These are phyloP conservation scores for Erynnis tages DNA, from an alignment of 2,888 invertebrate species.

Conservation along the genomic window DNA sequence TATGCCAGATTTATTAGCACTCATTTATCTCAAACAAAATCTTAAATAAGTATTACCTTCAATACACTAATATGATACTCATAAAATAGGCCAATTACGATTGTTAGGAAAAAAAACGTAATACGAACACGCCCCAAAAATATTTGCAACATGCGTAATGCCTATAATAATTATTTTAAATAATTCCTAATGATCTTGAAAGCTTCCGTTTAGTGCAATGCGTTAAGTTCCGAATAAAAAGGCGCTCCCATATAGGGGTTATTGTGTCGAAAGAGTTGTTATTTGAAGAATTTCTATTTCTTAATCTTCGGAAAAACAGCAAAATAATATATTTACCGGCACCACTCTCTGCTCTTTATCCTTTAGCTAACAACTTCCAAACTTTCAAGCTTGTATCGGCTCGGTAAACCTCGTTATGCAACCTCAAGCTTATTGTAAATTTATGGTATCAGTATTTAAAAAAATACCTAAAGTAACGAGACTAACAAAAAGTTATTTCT, in stretches of 20 bases:
- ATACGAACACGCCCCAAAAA: constrained; percentile 18
- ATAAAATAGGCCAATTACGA: constrained; percentile 35
- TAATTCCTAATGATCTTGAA: constrained; percentile 2
- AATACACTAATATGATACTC: constrained; percentile 6
- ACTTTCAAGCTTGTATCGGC: too few species aligned
- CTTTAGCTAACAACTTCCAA: too few species aligned
- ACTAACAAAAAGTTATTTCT: too few species aligned
- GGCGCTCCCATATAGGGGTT: constrained; percentile 9
- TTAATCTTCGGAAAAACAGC: too few species aligned
- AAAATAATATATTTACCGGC: too few species aligned
- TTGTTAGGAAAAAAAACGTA: constrained; percentile 19
- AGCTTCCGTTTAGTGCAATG: constrained; percentile 18
- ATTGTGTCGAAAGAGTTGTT: too few species aligned
- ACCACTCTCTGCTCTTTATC: too few species aligned
- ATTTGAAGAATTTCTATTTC: too few species aligned
- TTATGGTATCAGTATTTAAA: too few species aligned
- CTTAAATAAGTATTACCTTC: constrained; percentile 2
- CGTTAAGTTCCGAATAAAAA: constrained; percentile 17
- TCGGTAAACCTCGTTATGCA: too few species aligned
- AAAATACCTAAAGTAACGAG: too few species aligned
- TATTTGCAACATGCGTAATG: constrained; percentile 6
- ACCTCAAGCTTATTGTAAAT: too few species aligned
- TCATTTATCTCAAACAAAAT: constrained; percentile 6
- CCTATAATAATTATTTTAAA: not conserved
- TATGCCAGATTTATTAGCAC: constrained; percentile 1